These are phyloP conservation scores for Coleophora flavipennella DNA, from an alignment of 2,888 invertebrate species.

Conservation along the genomic window DNA sequence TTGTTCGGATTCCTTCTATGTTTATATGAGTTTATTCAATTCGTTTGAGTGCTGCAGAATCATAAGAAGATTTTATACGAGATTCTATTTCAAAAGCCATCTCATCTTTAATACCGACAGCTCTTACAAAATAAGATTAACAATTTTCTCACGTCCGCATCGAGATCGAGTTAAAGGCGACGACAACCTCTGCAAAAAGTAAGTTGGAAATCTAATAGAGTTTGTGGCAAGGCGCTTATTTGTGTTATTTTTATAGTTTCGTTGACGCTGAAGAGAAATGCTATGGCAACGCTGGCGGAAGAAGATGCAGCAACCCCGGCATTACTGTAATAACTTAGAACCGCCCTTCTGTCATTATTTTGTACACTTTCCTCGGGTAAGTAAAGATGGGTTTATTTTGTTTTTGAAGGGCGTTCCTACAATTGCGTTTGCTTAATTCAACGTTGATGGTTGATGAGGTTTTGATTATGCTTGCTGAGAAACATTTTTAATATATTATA, in stretches of 20 bases:
- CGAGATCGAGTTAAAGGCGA: slow-evolving; percentile 58
- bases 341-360: slow-evolving; percentile 66
- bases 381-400: slow-evolving; percentile 45
- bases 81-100: slow-evolving; percentile 36
- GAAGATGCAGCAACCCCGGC: slow-evolving; percentile 58
- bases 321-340: slow-evolving; percentile 65
- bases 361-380: slow-evolving; percentile 56
- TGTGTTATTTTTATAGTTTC: slow-evolving; percentile 61
- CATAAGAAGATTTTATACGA: slow-evolving; percentile 27
- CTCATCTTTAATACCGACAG: slow-evolving; percentile 38
- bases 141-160: slow-evolving; percentile 65
- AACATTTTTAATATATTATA: too few relatives aligned
- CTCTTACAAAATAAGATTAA: slow-evolving; percentile 55
- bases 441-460: slow-evolving; percentile 20
- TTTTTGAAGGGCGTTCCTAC: slow-evolving; percentile 38
- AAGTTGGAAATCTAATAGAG: slow-evolving; percentile 67
- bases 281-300: slow-evolving; percentile 62
- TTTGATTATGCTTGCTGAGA: slow-evolving; percentile 21
- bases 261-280: slow-evolving; percentile 52
- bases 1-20: too few relatives aligned
- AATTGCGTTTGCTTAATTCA: slow-evolving; percentile 31
- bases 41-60: slow-evolving; percentile 15
- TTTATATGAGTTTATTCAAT: slow-evolving; percentile 1
- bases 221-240: slow-evolving; percentile 65
- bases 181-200: slow-evolving; percentile 65